Base-by-base conservation (phyloP, 2,888 invertebrate species). In the Leucoma salicis region DNA sequence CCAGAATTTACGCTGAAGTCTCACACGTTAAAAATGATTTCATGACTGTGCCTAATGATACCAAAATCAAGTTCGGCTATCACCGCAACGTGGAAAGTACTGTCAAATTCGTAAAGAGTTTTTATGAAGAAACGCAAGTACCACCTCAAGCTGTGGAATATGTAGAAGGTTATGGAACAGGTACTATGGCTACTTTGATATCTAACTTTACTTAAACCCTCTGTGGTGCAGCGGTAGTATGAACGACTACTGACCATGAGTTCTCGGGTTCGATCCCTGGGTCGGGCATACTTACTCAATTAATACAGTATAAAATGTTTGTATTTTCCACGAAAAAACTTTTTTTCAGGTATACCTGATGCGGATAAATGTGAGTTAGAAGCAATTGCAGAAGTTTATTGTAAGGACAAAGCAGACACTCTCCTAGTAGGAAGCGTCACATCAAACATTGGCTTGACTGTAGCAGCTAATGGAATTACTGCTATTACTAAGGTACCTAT, bases 51-150 rank as follows among this genome's bases (percentile, higher is more conserved):
- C n/a, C 36, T 2, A 16, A 58, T 1, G 47, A 24, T 14, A 42
- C 39, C 1, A 53, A 57, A 3, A 59, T 60, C 0, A 54, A 27
- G 24, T 70, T 45, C 39, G 72, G 63, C 3, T 67, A 63, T 29
- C 48, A 59, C 35, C 53, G 73, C 1, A 54, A 73, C 11, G 57
- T 57, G 3, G 45, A 49, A 2, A 41, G 40, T 6, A 46, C 66
- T 10, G 51, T 56, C 0, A 54, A 54, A 0, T 78, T 74, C 35
- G 44, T 73, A 4, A 61, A 58, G 14, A 31, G 49, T 0, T 76
- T 79, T 34, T 94, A 94, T 67, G 61, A 76, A 0, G 92, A 93
- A 61, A 90, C 91, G 11, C 79, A 84, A 3, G 63, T 95, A 5
- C 74, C 91, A 28, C 93, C 94, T 0, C 63, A 72, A 14, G 57